These are phyloP conservation scores for Drosophila ironensis DNA, from an alignment of 1,140 invertebrate species.

Conservation along the genomic window DNA sequence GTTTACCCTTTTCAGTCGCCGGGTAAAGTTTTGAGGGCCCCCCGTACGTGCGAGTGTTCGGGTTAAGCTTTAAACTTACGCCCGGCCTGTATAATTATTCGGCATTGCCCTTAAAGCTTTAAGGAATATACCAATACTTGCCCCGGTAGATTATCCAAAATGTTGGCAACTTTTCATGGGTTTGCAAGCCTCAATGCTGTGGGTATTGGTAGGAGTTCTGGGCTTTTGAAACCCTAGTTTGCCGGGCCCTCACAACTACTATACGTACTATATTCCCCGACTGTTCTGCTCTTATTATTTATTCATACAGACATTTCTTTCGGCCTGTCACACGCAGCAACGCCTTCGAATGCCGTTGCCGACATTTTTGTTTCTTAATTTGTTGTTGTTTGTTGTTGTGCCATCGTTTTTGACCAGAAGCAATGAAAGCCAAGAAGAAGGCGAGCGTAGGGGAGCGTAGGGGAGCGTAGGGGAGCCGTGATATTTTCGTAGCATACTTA, in stretches of 20 bases:
- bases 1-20: slow-evolving; percentile 37
- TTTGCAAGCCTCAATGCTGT: too few species aligned
- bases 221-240: too few species aligned
- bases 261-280: too few species aligned
- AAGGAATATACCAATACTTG: slow-evolving; percentile 3
- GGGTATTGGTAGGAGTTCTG: too few species aligned
- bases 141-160: background rate
- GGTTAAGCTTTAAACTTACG: slow-evolving; percentile 50
- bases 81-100: slow-evolving; percentile 50
- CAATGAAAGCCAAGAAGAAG: background rate
- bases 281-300: too few species aligned
- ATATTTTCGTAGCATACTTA: slow-evolving; percentile 77
- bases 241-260: too few species aligned
- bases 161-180: too few species aligned
- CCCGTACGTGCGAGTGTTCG: slow-evolving; percentile 9
- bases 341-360: slow-evolving; percentile 28
- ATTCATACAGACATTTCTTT: slow-evolving; percentile 4
- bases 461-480: too few species aligned
- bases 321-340: slow-evolving; percentile 63
- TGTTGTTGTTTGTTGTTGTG: slow-evolving; percentile 33
- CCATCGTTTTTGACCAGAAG: background rate
- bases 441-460: background rate
- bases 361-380: slow-evolving; percentile 30
- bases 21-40: slow-evolving; percentile 37
- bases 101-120: slow-evolving; percentile 30